Conservation (phyloP, 1,140 invertebrate genomes). For the Scaptomyza pallida region DNA sequence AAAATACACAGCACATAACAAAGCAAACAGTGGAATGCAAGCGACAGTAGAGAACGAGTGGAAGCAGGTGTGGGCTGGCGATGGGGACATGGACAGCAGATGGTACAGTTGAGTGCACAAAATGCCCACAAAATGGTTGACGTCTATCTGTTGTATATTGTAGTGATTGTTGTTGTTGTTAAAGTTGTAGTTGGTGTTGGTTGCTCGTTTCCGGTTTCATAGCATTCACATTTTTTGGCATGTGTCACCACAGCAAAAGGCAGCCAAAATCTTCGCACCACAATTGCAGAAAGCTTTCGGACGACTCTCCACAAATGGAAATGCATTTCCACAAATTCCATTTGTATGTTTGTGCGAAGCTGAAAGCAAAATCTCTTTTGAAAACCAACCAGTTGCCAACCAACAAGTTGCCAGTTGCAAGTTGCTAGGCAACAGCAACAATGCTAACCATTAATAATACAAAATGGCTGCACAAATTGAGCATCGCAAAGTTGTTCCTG, state of each 20-base stretch:
- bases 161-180: conserved; percentile 4
- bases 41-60: background rate
- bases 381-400: conserved; percentile 25
- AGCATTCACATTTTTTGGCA: conserved; percentile 66
- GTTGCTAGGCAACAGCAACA: conserved; percentile 25
- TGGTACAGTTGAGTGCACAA: conserved; percentile 62
- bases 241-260: conserved; percentile 65
- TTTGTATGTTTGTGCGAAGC: conserved; percentile 18
- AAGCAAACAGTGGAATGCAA: conserved; percentile 37
- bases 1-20: conserved; percentile 67
- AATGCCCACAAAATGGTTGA: conserved; percentile 64
- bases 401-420: conserved; percentile 19
- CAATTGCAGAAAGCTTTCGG: conserved; percentile 23
- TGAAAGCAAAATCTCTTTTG: conserved; percentile 33
- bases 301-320: conserved; percentile 31
- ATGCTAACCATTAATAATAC: conserved; percentile 49
- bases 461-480: conserved; percentile 44
- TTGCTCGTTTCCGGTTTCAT: conserved; percentile 63
- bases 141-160: conserved; percentile 45
- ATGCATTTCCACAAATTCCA: conserved; percentile 47
- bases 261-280: conserved; percentile 43
- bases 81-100: conserved; percentile 32
- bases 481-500: conserved; percentile 33
- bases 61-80: background rate
- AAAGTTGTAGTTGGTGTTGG: background rate